Conservation (phyloP, 2,113 vertebrate species). For the Psittacula cyanocephala region DNA sequence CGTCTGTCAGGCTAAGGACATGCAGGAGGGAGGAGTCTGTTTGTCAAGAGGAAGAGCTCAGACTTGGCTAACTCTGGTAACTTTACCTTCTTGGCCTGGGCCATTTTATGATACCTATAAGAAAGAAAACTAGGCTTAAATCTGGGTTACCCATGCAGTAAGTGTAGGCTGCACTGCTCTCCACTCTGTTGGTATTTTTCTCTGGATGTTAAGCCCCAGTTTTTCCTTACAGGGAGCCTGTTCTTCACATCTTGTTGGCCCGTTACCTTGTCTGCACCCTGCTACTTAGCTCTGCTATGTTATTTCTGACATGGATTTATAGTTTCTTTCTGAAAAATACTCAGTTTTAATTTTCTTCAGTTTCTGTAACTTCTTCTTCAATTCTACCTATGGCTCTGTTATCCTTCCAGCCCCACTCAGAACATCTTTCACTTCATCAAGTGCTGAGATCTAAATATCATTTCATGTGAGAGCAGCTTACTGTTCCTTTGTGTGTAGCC, state of each 20-base stretch:
- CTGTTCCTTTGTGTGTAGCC: not conserved
- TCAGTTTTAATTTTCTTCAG: not conserved
- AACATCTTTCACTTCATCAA: not conserved
- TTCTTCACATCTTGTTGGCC: not conserved
- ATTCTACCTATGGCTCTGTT: not conserved
- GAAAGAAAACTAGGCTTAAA: not conserved
- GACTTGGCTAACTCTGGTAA: not conserved
- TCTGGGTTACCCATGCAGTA: not conserved
- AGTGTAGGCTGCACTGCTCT: not conserved
- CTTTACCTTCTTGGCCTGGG: not conserved
- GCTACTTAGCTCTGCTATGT: not conserved
- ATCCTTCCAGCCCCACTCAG: not conserved
- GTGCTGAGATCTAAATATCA: not conserved
- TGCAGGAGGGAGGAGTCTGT: not conserved
- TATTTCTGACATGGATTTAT: not conserved
- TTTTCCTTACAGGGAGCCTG: not conserved
- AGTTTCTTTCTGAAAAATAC: not conserved
- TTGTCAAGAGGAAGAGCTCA: not conserved
- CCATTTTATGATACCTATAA: not conserved
- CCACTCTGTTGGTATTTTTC: not conserved
- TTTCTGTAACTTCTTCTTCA: not conserved
- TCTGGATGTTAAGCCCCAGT: not conserved
- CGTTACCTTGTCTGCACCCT: not conserved
- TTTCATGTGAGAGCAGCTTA: not conserved
- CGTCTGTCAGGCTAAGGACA: not conserved